phyloP scores from a whole-genome alignment of 2,113 vertebrate species.

The Stegostoma tigrinum region DNA sequence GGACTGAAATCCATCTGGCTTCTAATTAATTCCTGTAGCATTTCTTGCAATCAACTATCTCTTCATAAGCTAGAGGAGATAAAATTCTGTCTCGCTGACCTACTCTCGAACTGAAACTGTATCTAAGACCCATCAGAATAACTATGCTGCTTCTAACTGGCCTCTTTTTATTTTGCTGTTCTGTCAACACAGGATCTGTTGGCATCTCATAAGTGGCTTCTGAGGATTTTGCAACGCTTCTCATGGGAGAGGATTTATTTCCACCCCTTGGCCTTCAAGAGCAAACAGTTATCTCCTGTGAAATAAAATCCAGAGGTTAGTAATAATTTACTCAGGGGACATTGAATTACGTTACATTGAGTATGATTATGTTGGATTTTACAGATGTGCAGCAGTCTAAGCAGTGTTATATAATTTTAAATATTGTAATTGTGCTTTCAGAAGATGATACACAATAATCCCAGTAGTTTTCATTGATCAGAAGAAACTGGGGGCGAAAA shows the following conservation, averaged over 20 bases:
- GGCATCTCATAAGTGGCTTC: conserved; percentile 1
- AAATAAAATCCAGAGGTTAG: conserved; percentile 33
- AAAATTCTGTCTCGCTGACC: background rate
- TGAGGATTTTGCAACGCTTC: background rate
- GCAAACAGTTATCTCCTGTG: conserved; percentile 1
- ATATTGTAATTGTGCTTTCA: background rate
- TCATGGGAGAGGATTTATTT: conserved; percentile 32
- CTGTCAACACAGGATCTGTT: no score
- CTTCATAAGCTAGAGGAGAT: background rate
- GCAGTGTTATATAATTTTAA: background rate
- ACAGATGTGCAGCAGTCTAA: background rate
- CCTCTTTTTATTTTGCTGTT: background rate
- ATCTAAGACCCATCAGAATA: background rate
- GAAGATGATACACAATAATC: background rate
- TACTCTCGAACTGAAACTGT: background rate
- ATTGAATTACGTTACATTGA: background rate
- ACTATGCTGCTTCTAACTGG: conserved; percentile 4
- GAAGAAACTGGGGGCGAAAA: background rate
- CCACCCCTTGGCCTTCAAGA: conserved; percentile 10
- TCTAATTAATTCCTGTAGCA: background rate
- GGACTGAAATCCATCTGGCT: conserved; percentile 27
- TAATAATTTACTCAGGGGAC: background rate
- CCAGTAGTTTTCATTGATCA: background rate
- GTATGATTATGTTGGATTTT: background rate
- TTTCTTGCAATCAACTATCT: conserved; percentile 11